These are phyloP conservation scores for Gonocerus acuteangulatus DNA, from an alignment of 2,888 invertebrate genomes.

Conservation along the genomic window DNA sequence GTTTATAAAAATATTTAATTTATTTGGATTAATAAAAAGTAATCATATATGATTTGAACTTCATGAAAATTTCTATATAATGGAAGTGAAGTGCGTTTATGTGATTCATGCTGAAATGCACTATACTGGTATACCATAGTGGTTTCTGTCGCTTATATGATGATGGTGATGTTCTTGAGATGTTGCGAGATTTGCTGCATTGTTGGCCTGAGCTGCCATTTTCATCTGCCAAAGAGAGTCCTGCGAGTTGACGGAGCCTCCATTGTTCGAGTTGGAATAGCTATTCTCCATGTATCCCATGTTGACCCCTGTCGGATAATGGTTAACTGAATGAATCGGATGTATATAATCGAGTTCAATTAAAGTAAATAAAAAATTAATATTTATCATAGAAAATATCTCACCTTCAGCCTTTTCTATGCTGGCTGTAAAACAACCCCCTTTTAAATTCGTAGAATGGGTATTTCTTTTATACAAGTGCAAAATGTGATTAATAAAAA, in stretches of 20 bases:
- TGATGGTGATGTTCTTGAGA: constrained; percentile 39
- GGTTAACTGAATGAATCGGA: constrained; percentile 4
- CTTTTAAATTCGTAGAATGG: constrained; percentile 18
- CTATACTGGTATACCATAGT: constrained; percentile 37
- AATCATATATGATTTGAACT: too few species aligned
- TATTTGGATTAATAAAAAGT: too few species aligned
- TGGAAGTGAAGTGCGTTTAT: not conserved
- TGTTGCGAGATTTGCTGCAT: constrained; percentile 50
- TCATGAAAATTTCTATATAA: not conserved
- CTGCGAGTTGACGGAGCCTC: constrained; percentile 91
- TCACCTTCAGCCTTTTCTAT: constrained; percentile 36
- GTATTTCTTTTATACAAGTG: constrained; percentile 1
- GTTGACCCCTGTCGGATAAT: constrained; percentile 60
- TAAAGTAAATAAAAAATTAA: constrained; percentile 2
- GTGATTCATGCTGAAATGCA: constrained; percentile 1
- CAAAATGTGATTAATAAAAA: not conserved
- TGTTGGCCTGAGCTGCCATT: constrained; percentile 65
- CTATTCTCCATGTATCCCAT: constrained; percentile 87
- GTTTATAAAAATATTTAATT: too few species aligned
- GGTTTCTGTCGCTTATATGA: constrained; percentile 39
- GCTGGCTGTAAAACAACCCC: constrained; percentile 33
- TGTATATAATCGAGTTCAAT: constrained; percentile 16
- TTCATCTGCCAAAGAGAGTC: constrained; percentile 93
- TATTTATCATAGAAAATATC: not conserved
- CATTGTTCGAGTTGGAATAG: constrained; percentile 87